These are phyloP conservation scores for Solen grandis DNA, from an alignment of 1,140 invertebrate species.

Conservation along the genomic window DNA sequence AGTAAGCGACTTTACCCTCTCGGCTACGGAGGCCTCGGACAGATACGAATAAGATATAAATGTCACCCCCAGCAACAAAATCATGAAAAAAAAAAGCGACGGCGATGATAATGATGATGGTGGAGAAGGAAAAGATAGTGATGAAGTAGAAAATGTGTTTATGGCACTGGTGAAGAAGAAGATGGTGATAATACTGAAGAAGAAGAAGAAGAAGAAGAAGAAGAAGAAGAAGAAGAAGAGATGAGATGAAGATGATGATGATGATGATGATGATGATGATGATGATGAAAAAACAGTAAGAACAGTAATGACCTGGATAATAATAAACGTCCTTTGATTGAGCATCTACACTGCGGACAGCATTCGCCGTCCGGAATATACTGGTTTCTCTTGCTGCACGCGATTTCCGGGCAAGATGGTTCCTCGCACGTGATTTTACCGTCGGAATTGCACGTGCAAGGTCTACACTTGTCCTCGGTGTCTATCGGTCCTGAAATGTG, in stretches of 20 bases:
- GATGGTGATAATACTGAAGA: background rate
- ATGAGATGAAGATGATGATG: background rate
- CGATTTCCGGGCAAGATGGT: background rate
- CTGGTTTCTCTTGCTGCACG: background rate
- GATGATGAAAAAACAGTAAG: background rate
- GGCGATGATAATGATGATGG: slow-evolving; percentile 4
- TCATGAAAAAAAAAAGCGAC: too few relatives aligned
- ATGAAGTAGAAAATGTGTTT: background rate
- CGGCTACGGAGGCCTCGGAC: too few relatives aligned
- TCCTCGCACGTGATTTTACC: background rate
- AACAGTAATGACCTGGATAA: background rate
- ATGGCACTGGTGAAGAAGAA: background rate
- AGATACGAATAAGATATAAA: too few relatives aligned
- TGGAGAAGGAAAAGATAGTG: background rate
- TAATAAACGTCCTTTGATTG: too few relatives aligned
- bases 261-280: slow-evolving; percentile 5
- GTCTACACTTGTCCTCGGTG: background rate
- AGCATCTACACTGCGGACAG: background rate
- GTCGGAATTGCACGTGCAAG: background rate
- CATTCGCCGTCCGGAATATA: background rate
- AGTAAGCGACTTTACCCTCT: too few relatives aligned
- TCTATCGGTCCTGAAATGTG: background rate
- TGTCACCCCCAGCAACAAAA: too few relatives aligned
- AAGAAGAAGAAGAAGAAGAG: slow-evolving; percentile 7
- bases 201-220: background rate